Conservation (phyloP, 2,113 vertebrate species). For the Pomatorhinus ruficollis region DNA sequence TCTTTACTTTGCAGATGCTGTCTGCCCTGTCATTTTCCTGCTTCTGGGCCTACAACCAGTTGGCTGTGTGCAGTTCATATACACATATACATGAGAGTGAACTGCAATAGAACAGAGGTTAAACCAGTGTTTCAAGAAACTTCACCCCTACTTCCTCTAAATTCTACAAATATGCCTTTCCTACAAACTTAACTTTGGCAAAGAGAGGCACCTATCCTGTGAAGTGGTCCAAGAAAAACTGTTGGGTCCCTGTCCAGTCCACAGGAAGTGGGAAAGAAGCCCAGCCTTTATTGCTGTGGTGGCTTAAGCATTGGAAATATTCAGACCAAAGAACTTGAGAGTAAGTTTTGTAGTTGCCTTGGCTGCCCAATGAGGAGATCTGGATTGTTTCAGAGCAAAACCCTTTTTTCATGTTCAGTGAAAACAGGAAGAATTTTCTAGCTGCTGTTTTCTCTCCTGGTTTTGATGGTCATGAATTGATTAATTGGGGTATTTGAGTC, state of each 20-base stretch:
- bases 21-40: background rate
- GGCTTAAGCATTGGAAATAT: background rate
- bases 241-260: background rate
- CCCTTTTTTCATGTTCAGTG: background rate
- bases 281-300: background rate
- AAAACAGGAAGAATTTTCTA: slow-evolving; percentile 23
- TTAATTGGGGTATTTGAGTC: background rate
- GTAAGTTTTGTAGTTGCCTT: background rate
- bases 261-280: slow-evolving; percentile 2
- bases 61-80: background rate
- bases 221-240: slow-evolving; percentile 23
- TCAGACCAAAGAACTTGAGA: slow-evolving; percentile 11
- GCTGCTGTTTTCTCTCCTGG: background rate
- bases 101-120: background rate
- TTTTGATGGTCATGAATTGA: background rate
- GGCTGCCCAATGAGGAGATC: background rate
- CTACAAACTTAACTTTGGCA: background rate
- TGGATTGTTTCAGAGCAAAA: background rate
- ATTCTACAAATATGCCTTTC: background rate
- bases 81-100: background rate
- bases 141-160: slow-evolving; percentile 5
- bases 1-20: background rate
- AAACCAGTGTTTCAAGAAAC: background rate
- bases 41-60: background rate
- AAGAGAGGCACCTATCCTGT: background rate